Conservation (phyloP, 1,140 invertebrate genomes). For the Anagrus nilaparvatae region DNA sequence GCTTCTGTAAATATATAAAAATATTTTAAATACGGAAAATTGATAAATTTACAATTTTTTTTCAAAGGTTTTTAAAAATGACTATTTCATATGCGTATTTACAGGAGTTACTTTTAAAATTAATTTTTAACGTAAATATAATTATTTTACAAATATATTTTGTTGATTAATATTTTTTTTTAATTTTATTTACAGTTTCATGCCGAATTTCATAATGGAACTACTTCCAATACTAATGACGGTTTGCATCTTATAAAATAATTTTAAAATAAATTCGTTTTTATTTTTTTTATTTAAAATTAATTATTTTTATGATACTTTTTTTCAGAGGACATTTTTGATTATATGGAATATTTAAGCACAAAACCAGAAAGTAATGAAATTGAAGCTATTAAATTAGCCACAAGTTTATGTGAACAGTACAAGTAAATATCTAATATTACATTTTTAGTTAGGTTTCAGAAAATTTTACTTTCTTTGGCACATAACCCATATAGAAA, state of each 20-base stretch:
- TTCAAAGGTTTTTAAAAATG: too few relatives aligned
- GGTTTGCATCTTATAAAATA: slow-evolving; percentile 2
- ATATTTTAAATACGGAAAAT: too few relatives aligned
- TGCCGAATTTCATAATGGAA: slow-evolving; percentile 46
- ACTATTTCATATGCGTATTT: too few relatives aligned
- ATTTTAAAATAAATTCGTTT: background rate
- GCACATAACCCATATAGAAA: too few relatives aligned
- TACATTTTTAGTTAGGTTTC: background rate
- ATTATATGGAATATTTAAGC: slow-evolving; percentile 53
- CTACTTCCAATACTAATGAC: background rate
- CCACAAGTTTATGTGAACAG: slow-evolving; percentile 45
- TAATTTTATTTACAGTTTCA: slow-evolving; percentile 48
- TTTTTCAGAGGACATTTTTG: slow-evolving; percentile 37
- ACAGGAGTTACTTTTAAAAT: too few relatives aligned
- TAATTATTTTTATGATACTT: slow-evolving; percentile 2
- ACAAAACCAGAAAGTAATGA: slow-evolving; percentile 58
- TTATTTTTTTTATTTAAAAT: background rate
- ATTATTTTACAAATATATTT: too few relatives aligned
- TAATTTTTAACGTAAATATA: too few relatives aligned
- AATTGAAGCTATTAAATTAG: slow-evolving; percentile 49
- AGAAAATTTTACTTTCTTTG: too few relatives aligned
- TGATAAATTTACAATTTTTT: too few relatives aligned
- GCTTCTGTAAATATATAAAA: too few relatives aligned
- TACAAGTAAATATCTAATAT: slow-evolving; percentile 41
- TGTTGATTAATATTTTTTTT: too few relatives aligned